phyloP scores from a whole-genome alignment of 64 coral and sea anemone species.

The Actinia equina region DNA sequence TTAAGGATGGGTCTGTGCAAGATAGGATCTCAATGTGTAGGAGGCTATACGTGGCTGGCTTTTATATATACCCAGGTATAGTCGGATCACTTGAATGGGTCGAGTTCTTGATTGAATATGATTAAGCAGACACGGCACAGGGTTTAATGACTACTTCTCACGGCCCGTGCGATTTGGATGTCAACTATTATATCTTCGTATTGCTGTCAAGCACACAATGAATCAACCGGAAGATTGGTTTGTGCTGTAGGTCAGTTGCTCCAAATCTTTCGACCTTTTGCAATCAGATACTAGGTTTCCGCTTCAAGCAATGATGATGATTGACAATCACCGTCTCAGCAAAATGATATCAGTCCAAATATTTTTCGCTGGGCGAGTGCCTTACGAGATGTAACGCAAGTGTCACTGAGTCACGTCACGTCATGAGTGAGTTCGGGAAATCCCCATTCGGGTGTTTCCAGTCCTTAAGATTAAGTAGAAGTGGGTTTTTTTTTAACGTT shows the following conservation, averaged over 20 bases:
- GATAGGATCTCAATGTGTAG: not conserved
- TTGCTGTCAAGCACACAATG: not conserved
- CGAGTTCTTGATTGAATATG: not conserved
- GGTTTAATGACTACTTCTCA: not conserved
- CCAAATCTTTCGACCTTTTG: not conserved
- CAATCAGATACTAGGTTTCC: not conserved
- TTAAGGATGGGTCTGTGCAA: not conserved
- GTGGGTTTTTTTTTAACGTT: not conserved
- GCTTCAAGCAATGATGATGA: not conserved
- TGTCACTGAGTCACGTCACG: not conserved
- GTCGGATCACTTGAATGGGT: not conserved
- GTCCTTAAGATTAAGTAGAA: not conserved
- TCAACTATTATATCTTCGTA: not conserved
- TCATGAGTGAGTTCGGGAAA: not conserved
- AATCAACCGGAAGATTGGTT: not conserved
- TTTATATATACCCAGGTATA: not conserved
- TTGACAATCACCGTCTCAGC: not conserved
- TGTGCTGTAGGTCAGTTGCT: conserved; percentile 4
- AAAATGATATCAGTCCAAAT: not conserved
- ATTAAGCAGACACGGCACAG: not conserved
- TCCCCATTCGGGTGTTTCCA: not conserved
- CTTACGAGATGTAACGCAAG: not conserved
- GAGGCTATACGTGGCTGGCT: not conserved
- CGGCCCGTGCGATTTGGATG: not conserved
- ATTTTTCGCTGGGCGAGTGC: not conserved